Conservation (phyloP, 35 echinoderm and acorn worm species). For the Acanthaster planci region DNA sequence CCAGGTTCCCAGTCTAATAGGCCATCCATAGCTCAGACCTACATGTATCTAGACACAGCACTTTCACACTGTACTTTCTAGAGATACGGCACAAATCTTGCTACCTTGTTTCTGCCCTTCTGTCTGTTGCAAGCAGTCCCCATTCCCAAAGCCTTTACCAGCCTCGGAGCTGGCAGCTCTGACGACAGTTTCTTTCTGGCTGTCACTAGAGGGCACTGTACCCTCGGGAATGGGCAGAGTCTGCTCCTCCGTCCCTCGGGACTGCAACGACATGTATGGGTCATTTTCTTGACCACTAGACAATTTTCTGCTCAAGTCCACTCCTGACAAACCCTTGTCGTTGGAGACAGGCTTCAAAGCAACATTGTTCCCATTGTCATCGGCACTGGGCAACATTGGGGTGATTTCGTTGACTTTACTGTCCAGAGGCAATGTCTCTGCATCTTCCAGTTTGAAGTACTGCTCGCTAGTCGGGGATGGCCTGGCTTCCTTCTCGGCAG, state of each 20-base stretch:
- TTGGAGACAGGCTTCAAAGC: too few species aligned
- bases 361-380: slow-evolving; percentile 12
- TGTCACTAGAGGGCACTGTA: background rate
- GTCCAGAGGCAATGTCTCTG: background rate
- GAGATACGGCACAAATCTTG: too few species aligned
- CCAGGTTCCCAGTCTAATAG: too few species aligned
- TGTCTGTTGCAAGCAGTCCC: background rate
- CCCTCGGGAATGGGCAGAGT: background rate
- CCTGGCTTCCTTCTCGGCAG: too few species aligned
- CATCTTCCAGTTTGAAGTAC: slow-evolving; percentile 18
- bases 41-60: too few species aligned
- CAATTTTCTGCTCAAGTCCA: too few species aligned
- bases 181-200: background rate
- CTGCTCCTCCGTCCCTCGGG: background rate
- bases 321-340: too few species aligned
- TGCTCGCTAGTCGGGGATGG: background rate
- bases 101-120: background rate
- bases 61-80: too few species aligned
- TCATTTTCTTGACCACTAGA: too few species aligned
- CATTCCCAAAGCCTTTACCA: background rate
- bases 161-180: background rate
- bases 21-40: too few species aligned
- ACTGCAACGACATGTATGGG: background rate
- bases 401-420: background rate
- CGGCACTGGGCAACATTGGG: background rate